A percentile compares a stretch with the other conserved stretches of the same genome.
Conservation (phyloP, 2,888 invertebrate genomes). For the Ischnus inquisitorius region DNA sequence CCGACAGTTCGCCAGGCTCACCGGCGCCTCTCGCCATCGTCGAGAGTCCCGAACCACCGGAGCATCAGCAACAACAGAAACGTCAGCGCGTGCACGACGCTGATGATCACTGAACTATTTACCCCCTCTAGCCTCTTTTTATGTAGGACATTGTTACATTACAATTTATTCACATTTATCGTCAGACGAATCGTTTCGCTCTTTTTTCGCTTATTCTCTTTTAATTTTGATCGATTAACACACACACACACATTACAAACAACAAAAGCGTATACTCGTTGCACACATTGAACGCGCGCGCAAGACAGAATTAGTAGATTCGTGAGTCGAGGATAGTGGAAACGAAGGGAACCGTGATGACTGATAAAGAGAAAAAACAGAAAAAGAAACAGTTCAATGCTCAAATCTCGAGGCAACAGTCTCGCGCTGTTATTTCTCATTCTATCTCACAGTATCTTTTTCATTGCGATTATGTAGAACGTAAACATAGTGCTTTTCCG, state of each 20-base stretch:
- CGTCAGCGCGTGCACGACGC: constrained; percentile 83
- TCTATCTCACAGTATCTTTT: not conserved
- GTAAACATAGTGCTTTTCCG: constrained; percentile 39
- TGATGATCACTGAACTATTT: constrained; percentile 83
- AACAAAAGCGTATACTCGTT: not conserved
- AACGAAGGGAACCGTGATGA: not conserved
- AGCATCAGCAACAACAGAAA: constrained; percentile 78
- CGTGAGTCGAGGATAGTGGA: not conserved
- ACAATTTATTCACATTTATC: constrained; percentile 78
- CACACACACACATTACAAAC: constrained; percentile 5
- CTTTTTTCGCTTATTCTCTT: constrained; percentile 72
- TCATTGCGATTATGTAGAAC: not conserved
- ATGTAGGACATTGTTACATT: constrained; percentile 82
- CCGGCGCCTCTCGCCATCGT: constrained; percentile 84
- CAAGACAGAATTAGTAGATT: constrained; percentile 31
- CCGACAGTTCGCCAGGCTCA: constrained; percentile 84
- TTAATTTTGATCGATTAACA: constrained; percentile 27
- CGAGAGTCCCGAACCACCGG: constrained; percentile 83
- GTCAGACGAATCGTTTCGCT: constrained; percentile 77
- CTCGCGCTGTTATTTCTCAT: not conserved
- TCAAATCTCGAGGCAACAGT: not conserved
- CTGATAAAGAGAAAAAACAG: constrained; percentile 3
- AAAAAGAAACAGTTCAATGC: constrained; percentile 1
- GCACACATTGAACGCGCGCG: constrained; percentile 26
- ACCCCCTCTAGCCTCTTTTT: constrained; percentile 75